Base-by-base conservation (phyloP, 2,113 vertebrate genomes). In the Hyperoodon ampullatus region DNA sequence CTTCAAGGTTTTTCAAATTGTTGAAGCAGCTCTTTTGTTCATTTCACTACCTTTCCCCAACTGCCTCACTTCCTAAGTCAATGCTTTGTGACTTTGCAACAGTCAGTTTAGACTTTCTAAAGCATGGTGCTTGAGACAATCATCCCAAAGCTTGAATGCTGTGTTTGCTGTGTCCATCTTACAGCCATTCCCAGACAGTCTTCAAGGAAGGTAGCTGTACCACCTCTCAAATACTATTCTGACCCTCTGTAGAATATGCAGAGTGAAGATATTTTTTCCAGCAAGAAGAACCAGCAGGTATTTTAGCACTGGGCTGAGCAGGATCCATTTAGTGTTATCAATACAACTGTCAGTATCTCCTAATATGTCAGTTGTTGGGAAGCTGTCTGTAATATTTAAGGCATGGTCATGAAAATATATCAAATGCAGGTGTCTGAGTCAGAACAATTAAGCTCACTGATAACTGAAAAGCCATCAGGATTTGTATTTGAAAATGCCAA, bases 91-190 rank as follows among this genome's bases (percentile, higher is more conserved):
- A 80, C 70, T 53, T 13, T 33, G 44, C 71, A 28, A 86, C 4
- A 39, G 42, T 85, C 19, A 10, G 24, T 89, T 75, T 53, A n/a
- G 58, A 65, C 50, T 77, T 96, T 71, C 23, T 81, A 77, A 95
- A 61, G 26, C 28, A n/a, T 39, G 1, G 63, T 3, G 1, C 23
- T 50, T 81, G 19, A 92, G 33, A 71, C 0, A 77, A 47, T 33
- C 68, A 23, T 42, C 16, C 26, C 77, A 33, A 78, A 24, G 3
- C 28, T 15, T 33, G 11, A 60, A 33, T 5, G 33, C 24, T 28
- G 2, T 35, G n/a, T 30, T 66, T 9, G 1, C 1, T 6, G 7
- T 9, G 66, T 71, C 30, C 12, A 19, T 47, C 60, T 39, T 42
- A n/a, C 3, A 21, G n/a, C 33, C 23, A 23, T 86, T 81, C 19